Conservation (phyloP, 2,113 vertebrate species). For the Toxotes jaculatrix region DNA sequence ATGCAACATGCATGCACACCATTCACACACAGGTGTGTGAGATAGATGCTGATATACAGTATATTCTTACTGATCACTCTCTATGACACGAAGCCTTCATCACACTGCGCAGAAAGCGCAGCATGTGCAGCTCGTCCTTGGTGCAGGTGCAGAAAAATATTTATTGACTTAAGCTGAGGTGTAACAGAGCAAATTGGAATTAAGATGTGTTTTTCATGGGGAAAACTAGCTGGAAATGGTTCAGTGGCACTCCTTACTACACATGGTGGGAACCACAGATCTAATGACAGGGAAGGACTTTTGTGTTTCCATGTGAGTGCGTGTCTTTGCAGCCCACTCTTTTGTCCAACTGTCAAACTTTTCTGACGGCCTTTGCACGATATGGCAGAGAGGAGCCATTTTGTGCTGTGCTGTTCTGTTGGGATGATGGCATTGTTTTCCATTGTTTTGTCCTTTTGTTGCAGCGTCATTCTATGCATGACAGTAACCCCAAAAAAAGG, state of each 20-base stretch:
- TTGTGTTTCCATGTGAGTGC: constrained; percentile 54
- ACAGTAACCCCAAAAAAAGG: constrained; percentile 3
- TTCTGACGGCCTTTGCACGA: constrained; percentile 25
- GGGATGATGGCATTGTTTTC: constrained; percentile 34
- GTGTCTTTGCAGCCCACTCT: constrained; percentile 26
- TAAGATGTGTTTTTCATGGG: not conserved
- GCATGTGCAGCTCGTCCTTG: not conserved
- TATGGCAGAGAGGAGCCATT: constrained; percentile 43
- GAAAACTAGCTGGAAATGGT: constrained; percentile 12
- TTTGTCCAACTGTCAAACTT: constrained; percentile 63
- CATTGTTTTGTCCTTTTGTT: constrained; percentile 53
- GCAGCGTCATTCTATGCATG: constrained; percentile 4
- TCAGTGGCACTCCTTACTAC: constrained; percentile 21
- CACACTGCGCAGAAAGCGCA: not conserved
- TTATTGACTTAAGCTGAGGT: not conserved
- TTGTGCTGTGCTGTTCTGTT: constrained; percentile 24
- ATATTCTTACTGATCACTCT: not conserved
- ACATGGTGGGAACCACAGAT: constrained; percentile 57
- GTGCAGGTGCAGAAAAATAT: not conserved
- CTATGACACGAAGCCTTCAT: not conserved
- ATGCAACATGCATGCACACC: not conserved
- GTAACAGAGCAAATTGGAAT: not conserved
- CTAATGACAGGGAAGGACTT: constrained; percentile 56
- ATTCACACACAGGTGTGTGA: not conserved
- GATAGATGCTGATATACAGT: not conserved